phyloP scores from a whole-genome alignment of 2,888 invertebrate genomes.

The Drosophila bunnanda region DNA sequence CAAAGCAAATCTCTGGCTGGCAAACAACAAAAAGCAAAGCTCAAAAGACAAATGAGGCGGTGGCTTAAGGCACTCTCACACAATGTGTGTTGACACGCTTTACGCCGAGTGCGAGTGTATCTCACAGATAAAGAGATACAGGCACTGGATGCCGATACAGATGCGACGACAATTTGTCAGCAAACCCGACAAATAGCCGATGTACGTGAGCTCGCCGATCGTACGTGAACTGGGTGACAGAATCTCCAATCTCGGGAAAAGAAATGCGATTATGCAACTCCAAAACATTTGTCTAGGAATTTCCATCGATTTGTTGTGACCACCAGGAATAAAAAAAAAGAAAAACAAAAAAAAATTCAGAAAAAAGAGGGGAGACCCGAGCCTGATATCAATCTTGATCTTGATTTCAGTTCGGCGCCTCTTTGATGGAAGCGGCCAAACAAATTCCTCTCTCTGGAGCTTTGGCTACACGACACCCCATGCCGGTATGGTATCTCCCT shows the following conservation, averaged over 20 bases:
- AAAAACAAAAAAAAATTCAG: neutral
- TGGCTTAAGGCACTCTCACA: conserved; percentile 64
- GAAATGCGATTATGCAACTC: conserved; percentile 43
- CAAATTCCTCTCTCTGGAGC: conserved; percentile 69
- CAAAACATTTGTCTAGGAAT: conserved; percentile 53
- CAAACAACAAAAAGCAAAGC: conserved; percentile 46
- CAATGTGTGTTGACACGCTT: conserved; percentile 74
- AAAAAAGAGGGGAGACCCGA: conserved; percentile 7
- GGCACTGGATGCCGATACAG: conserved; percentile 49
- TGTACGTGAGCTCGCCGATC: conserved; percentile 69
- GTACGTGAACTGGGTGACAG: conserved; percentile 79
- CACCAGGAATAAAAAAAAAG: conserved; percentile 33
- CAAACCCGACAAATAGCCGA: conserved; percentile 67
- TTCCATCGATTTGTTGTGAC: conserved; percentile 56
- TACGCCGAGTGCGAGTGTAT: conserved; percentile 50
- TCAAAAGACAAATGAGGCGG: conserved; percentile 74
- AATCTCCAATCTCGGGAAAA: conserved; percentile 35
- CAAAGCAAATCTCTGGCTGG: conserved; percentile 28
- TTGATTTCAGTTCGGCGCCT: conserved; percentile 81
- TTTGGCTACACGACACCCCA: conserved; percentile 56
- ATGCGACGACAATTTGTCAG: conserved; percentile 74
- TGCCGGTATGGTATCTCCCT: conserved; percentile 39
- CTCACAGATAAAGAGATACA: conserved; percentile 35
- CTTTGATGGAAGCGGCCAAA: conserved; percentile 75
- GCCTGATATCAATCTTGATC: conserved; percentile 75